These are phyloP conservation scores for Lepidurus couesii DNA, from an alignment of 1,140 invertebrate species.

Conservation along the genomic window DNA sequence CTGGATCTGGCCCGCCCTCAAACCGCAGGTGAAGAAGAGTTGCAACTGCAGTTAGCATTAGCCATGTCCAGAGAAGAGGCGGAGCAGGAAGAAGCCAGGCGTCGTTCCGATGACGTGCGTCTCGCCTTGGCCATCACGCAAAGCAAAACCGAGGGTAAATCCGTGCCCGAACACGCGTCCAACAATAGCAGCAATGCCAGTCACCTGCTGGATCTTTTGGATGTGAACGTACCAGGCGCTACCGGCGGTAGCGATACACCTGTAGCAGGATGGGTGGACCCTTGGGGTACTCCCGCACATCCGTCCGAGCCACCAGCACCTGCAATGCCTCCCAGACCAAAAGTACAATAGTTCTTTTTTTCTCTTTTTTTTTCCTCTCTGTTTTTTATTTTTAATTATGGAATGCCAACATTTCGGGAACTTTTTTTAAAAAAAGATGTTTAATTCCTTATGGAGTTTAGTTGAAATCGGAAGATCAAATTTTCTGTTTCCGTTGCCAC, in stretches of 20 bases:
- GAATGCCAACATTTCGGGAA: neutral
- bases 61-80: slow-evolving; percentile 98
- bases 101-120: slow-evolving; percentile 86
- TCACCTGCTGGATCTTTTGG: slow-evolving; percentile 72
- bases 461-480: slow-evolving; percentile 4
- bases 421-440: neutral
- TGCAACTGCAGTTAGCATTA: slow-evolving; percentile 93
- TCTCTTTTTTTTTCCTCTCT: neutral
- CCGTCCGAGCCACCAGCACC: slow-evolving; percentile 34
- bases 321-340: slow-evolving; percentile 35
- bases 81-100: slow-evolving; percentile 88
- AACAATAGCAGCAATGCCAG: slow-evolving; percentile 39
- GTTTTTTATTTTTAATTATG: neutral
- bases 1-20: slow-evolving; percentile 88
- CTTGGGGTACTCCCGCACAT: slow-evolving; percentile 35
- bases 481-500: neutral
- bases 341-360: slow-evolving; percentile 27
- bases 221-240: slow-evolving; percentile 60
- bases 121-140: slow-evolving; percentile 88
- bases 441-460: neutral
- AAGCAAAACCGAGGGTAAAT: slow-evolving; percentile 85
- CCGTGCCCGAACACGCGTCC: slow-evolving; percentile 17
- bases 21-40: slow-evolving; percentile 93
- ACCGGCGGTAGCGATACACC: slow-evolving; percentile 34
- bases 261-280: slow-evolving; percentile 32